Conservation (phyloP, 2,113 vertebrate genomes). For the Psilopogon haemacephalus region DNA sequence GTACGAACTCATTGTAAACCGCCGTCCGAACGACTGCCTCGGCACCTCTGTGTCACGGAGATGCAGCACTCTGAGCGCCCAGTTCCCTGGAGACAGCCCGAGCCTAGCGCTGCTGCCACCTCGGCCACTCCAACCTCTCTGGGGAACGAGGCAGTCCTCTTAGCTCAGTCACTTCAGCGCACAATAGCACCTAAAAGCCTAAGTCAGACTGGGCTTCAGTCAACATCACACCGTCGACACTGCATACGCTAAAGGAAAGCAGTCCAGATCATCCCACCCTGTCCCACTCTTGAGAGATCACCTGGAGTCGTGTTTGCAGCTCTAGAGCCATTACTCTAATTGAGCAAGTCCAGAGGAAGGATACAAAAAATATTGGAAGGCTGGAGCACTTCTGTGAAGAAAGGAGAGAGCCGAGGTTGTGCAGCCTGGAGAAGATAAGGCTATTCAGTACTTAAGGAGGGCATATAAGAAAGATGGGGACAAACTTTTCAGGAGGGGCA, state of each 20-base stretch:
- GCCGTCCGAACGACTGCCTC: fast-evolving
- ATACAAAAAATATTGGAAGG: too few species aligned
- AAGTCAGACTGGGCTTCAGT: fast-evolving
- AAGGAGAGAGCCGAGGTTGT: too few species aligned
- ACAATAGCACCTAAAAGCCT: fast-evolving
- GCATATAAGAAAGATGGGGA: too few species aligned
- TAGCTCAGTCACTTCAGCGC: background rate
- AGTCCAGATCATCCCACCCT: too few species aligned
- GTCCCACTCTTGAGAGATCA: too few species aligned
- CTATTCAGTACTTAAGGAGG: too few species aligned
- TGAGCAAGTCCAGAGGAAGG: too few species aligned
- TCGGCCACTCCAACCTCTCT: background rate
- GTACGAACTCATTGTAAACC: background rate
- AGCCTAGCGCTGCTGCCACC: background rate
- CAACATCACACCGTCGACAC: fast-evolving
- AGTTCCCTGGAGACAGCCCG: background rate
- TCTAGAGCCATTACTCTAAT: too few species aligned
- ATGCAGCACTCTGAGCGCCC: background rate
- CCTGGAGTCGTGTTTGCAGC: too few species aligned
- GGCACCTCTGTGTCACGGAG: fast-evolving
- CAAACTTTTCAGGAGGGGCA: too few species aligned
- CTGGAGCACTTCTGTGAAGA: too few species aligned
- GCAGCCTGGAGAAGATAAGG: too few species aligned
- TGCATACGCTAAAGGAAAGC: fast-evolving
- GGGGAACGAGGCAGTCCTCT: background rate